phyloP scores from a whole-genome alignment of 1,140 invertebrate genomes.

The Cotesia typhae region DNA sequence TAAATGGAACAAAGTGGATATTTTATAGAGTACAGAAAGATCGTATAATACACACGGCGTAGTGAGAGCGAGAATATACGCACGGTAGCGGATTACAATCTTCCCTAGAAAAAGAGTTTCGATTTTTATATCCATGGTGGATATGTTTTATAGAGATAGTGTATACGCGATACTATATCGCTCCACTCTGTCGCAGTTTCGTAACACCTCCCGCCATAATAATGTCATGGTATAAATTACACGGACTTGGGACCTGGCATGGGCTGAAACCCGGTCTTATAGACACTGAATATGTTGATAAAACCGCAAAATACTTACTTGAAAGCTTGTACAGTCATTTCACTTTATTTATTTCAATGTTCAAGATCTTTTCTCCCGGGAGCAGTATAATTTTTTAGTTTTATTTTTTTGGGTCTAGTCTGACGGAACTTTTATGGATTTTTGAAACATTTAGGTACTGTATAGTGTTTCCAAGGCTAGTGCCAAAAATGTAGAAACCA shows the following conservation, averaged over 20 bases:
- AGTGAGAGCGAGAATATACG: slow-evolving; percentile 8
- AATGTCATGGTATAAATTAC: slow-evolving; percentile 35
- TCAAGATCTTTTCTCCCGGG: too few species aligned
- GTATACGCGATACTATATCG: slow-evolving; percentile 30
- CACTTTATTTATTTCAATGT: too few species aligned
- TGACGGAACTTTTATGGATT: too few species aligned
- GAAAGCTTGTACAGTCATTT: neutral
- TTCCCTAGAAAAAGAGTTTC: slow-evolving; percentile 21
- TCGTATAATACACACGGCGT: neutral
- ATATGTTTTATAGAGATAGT: slow-evolving; percentile 2
- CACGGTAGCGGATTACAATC: slow-evolving; percentile 29
- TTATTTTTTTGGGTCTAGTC: too few species aligned
- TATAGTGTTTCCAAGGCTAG: too few species aligned
- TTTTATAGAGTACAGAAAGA: neutral
- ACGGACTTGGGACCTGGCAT: slow-evolving; percentile 9
- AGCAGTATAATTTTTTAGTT: too few species aligned
- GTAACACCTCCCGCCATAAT: slow-evolving; percentile 34
- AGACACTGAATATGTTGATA: neutral
- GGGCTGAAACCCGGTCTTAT: slow-evolving; percentile 27
- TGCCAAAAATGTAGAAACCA: too few species aligned
- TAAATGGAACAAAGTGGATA: too few species aligned
- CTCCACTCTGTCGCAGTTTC: slow-evolving; percentile 1
- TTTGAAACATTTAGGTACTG: too few species aligned
- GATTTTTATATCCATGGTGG: neutral
- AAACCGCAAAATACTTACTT: slow-evolving; percentile 15